Conservation (phyloP, 2,113 vertebrate genomes). For the Ondatra zibethicus region DNA sequence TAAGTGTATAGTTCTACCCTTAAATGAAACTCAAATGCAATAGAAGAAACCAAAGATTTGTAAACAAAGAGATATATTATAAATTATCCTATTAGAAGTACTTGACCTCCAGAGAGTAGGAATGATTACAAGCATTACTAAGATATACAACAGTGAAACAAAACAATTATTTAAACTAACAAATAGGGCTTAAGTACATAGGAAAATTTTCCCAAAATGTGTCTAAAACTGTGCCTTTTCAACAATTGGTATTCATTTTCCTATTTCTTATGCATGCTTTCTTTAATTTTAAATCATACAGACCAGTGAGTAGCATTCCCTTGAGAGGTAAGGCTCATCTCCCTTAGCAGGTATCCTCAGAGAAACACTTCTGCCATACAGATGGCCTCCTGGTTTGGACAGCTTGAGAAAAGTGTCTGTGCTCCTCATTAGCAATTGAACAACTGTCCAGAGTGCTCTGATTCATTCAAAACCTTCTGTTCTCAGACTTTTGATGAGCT, state of each 20-base stretch:
- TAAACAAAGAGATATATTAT: neutral
- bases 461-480: slow-evolving; percentile 84
- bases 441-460: slow-evolving; percentile 80
- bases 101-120: neutral
- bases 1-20: neutral
- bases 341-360: slow-evolving; percentile 61
- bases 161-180: slow-evolving; percentile 59
- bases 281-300: slow-evolving; percentile 36
- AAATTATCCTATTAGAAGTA: neutral
- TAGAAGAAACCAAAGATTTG: neutral
- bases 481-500: slow-evolving; percentile 84
- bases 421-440: slow-evolving; percentile 85
- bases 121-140: slow-evolving; percentile 39
- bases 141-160: slow-evolving; percentile 46
- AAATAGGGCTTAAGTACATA: slow-evolving; percentile 12
- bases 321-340: slow-evolving; percentile 53
- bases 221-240: neutral
- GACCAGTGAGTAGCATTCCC: slow-evolving; percentile 72
- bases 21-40: slow-evolving; percentile 13
- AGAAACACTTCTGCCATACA: slow-evolving; percentile 77
- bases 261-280: slow-evolving; percentile 40
- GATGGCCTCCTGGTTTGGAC: slow-evolving; percentile 82
- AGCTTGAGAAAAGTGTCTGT: slow-evolving; percentile 80
- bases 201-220: slow-evolving; percentile 39
- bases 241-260: neutral